Evolutionary conservation across 92 coral and sea anemone species (phyloP), one percentile per base, ranked within the genome.

Genomic region (Porites divaricata): DNA sequence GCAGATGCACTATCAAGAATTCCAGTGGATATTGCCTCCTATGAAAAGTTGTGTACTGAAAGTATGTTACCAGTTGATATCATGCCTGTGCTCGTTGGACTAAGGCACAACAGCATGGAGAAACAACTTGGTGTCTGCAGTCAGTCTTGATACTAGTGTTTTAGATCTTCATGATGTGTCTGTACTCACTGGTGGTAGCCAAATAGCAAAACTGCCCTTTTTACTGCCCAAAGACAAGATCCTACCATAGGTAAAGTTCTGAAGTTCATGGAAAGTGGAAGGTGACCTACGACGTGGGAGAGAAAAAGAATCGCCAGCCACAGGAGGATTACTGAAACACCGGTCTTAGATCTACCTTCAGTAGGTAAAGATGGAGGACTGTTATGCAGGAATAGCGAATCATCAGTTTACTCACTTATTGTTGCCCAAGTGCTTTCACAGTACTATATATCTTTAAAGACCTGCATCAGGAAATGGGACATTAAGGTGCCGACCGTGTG

Each of bases 391-490:
- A 74, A 51, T 10, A 49, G 83, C 59, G 86, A 86, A 63, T 56
- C 56, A 17, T 52, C n/a, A n/a, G n/a, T n/a, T 13, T 7, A 10
- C 45, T 8, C 90, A 87, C 58, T 50, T 87, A 14, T 81, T 87
- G 66, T 53, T 80, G 6, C 90, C 90, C 8, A 9, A 70, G 71
- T 28, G 51, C 12, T 86, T 57, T 22, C 90, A 45, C 24, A 67
- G 12, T n/a, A 61, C 58, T 13, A 85, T 86, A n/a, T n/a, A n/a
- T n/a, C 24, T 86, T 50, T 74, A 72, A 79, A 61, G 85, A 79
- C 45, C 67, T 86, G 2, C 90, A 86, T 23, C 67, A 79, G 61
- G 73, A 86, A 17, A 79, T 79, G 80, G 90, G 85, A 23, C 81
- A 86, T 56, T 83, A 79, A 19, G 90, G 89, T 5, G 53, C 83